Conservation (phyloP, 2,888 invertebrate genomes). For the Noctua janthina region DNA sequence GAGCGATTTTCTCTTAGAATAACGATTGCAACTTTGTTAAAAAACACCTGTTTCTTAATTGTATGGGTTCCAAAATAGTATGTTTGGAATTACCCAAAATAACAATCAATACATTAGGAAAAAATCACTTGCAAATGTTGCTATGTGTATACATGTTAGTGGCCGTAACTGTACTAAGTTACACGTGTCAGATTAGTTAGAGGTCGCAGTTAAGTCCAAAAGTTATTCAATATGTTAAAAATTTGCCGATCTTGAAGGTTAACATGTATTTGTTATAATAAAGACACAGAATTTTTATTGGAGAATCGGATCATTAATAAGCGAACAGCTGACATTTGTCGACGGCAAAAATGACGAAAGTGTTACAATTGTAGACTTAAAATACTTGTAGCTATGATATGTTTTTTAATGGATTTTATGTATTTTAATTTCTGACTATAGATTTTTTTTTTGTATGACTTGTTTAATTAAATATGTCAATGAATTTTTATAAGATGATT, state of each 20-base stretch:
- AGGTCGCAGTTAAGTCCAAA: background rate
- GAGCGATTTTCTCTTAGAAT: background rate
- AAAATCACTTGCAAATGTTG: background rate
- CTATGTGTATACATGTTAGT: background rate
- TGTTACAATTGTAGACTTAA: background rate
- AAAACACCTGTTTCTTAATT: background rate
- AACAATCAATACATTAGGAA: background rate
- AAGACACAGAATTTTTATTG: background rate
- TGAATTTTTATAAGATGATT: too few species aligned
- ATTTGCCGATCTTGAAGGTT: background rate
- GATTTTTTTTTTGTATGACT: too few species aligned
- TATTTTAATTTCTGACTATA: too few species aligned
- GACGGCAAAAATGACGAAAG: background rate
- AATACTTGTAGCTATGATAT: too few species aligned
- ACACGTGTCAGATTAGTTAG: background rate
- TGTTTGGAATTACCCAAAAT: too few species aligned
- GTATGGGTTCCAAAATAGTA: background rate
- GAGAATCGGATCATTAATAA: background rate
- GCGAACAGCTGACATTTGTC: background rate
- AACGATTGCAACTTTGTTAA: background rate
- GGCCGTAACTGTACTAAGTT: background rate
- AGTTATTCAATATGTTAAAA: slow-evolving; percentile 7
- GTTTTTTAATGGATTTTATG: too few species aligned
- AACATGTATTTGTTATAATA: background rate
- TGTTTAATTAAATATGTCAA: too few species aligned